Base-by-base conservation (phyloP, 2,797 vertebrate genomes). In the Cyclura pinguis region DNA sequence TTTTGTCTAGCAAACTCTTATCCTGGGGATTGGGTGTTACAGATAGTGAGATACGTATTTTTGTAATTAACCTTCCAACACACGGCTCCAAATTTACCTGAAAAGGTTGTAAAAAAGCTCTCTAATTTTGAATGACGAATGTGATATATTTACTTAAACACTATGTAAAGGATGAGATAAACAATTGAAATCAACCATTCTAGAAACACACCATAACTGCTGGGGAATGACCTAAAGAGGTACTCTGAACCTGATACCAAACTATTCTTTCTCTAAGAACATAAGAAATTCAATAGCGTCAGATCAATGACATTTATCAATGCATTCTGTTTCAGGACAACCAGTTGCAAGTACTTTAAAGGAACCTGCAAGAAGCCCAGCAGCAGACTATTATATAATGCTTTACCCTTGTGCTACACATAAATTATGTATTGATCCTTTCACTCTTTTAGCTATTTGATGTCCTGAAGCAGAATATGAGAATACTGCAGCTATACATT, bases 361-460 rank as follows among this genome's bases (percentile, higher is more conserved):
- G 20, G 47, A 59, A 83, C 16, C 67, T 88, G 67, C 38, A 76
- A 74, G 52, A 59, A 83, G 16, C 27, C 32, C 32, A 83, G 69
- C 29, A 62, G 29, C 29, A 84, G 55, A 76, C 81, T 67, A 50
- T 55, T 84, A 89, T 84, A 77, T 64, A 76, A 89, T 76, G 73
- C 62, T 73, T 77, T 84, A 55, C 7, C 50, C n/a, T 89, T 84
- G 72, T 84, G 29, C 81, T 74, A 77, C 42, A 50, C 29, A 77
- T 89, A 84, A 76, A 84, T 89, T 84, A 89, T 89, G 59, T 52
- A 89, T 67, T 73, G 57, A 89, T 77, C 81, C 57, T 67, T 84
- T 64, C 42, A 77, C 13, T 87, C 13, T 74, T 89, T 84, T 67
- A 89, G 42, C 82, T 77, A 55, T 83, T 82, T 83, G 35, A 83